Conservation (phyloP, 2,797 vertebrate genomes). For the Xerus rutilus region DNA sequence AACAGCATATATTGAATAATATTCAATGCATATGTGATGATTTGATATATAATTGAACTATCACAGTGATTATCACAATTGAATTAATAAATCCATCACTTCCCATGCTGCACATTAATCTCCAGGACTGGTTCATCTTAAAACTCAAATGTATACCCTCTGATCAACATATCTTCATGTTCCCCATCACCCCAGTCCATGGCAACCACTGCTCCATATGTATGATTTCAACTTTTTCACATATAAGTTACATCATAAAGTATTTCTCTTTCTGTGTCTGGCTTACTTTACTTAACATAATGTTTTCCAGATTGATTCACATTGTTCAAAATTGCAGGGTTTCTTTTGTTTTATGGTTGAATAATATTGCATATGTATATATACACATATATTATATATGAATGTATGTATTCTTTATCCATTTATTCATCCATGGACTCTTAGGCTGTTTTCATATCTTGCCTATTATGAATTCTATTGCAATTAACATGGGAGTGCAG, state of each 20-base stretch:
- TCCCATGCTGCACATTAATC: not conserved
- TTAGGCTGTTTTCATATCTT: not conserved
- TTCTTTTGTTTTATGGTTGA: not conserved
- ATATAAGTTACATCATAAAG: not conserved
- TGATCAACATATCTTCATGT: not conserved
- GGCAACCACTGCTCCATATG: not conserved
- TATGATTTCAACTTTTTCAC: not conserved
- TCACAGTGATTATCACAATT: not conserved
- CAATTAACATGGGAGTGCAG: too few relatives aligned
- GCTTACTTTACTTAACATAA: not conserved
- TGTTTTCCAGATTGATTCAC: not conserved
- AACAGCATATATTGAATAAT: not conserved
- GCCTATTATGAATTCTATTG: not conserved
- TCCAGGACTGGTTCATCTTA: not conserved
- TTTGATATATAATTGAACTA: not conserved
- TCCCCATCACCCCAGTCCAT: not conserved
- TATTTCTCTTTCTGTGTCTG: not conserved
- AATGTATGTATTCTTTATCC: too few relatives aligned
- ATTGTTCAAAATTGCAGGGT: not conserved
- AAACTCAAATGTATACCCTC: not conserved
- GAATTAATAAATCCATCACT: not conserved
- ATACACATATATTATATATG: too few relatives aligned
- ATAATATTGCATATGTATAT: not conserved
- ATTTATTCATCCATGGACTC: not conserved
- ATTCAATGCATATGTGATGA: not conserved